Percentiles rank a stretch among this genome's conserved stretches.
Conservation (phyloP, 2,888 invertebrate species). For the Aporophyla nigra region DNA sequence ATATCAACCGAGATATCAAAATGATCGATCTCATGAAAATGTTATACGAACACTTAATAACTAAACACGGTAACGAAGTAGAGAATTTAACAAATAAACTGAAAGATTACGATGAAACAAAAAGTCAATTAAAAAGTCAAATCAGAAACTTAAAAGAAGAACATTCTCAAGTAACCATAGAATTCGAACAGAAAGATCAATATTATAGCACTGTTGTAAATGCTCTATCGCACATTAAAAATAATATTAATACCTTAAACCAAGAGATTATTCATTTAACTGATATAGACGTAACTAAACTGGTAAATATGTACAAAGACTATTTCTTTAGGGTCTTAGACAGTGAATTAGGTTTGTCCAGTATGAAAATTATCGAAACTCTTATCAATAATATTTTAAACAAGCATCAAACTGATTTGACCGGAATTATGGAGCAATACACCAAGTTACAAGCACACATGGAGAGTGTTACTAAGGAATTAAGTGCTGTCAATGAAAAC, state of each 20-base stretch:
- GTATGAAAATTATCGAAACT: constrained; percentile 74
- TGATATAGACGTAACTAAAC: constrained; percentile 60
- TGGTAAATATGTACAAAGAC: constrained; percentile 75
- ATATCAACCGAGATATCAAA: constrained; percentile 73
- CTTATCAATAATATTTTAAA: constrained; percentile 72
- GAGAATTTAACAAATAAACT: constrained; percentile 84
- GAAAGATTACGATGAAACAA: constrained; percentile 78
- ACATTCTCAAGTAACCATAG: constrained; percentile 70
- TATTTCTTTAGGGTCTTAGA: constrained; percentile 78
- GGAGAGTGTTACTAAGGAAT: constrained; percentile 72
- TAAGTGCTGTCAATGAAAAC: constrained; percentile 74
- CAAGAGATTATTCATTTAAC: constrained; percentile 58
- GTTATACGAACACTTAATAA: constrained; percentile 78
- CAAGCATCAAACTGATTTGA: constrained; percentile 73
- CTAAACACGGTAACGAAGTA: constrained; percentile 81
- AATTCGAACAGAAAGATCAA: constrained; percentile 74
- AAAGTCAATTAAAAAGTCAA: constrained; percentile 72
- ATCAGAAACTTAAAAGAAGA: constrained; percentile 69
- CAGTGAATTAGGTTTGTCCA: constrained; percentile 74
- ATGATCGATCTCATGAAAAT: constrained; percentile 84
- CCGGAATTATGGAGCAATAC: constrained; percentile 70
- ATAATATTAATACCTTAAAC: constrained; percentile 71
- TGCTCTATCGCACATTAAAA: constrained; percentile 71
- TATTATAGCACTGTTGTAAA: constrained; percentile 70
- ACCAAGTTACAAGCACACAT: constrained; percentile 72